Evolutionary conservation across 2,888 invertebrate species (phyloP).

Genomic region (Melinopterus prodromus): DNA sequence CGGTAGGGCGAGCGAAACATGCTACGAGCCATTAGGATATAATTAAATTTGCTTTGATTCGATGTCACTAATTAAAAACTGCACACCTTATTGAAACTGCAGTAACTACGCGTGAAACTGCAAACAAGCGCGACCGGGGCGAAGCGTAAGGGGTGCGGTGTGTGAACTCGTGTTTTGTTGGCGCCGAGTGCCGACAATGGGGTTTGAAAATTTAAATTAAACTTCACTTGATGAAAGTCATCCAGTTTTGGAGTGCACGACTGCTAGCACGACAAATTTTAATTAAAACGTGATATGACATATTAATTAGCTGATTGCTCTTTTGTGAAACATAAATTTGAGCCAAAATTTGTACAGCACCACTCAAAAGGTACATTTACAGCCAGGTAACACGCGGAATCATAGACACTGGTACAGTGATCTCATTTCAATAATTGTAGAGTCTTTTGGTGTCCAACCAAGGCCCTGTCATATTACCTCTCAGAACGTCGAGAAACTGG

Average conservation of each 20-base stretch:
- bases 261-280: slow-evolving; percentile 31
- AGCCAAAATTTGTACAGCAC: neutral
- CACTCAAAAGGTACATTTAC: neutral
- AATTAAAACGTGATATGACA: slow-evolving; percentile 35
- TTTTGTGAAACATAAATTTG: slow-evolving; percentile 20
- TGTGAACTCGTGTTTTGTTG: neutral
- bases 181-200: slow-evolving; percentile 13
- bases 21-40: neutral
- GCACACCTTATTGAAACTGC: neutral
- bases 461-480: too few relatives aligned
- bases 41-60: slow-evolving; percentile 13
- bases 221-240: slow-evolving; percentile 31
- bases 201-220: slow-evolving; percentile 34
- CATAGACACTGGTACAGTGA: too few relatives aligned
- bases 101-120: neutral
- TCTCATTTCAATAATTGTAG: too few relatives aligned
- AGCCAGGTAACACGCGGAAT: too few relatives aligned
- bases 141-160: neutral
- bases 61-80: neutral
- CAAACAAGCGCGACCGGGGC: slow-evolving; percentile 15
- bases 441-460: too few relatives aligned
- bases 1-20: neutral
- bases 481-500: too few relatives aligned
- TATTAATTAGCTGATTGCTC: slow-evolving; percentile 36
- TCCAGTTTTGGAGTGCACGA: slow-evolving; percentile 26